These are phyloP conservation scores for Hybos culiciformis DNA, from an alignment of 2,888 invertebrate genomes.

Conservation along the genomic window DNA sequence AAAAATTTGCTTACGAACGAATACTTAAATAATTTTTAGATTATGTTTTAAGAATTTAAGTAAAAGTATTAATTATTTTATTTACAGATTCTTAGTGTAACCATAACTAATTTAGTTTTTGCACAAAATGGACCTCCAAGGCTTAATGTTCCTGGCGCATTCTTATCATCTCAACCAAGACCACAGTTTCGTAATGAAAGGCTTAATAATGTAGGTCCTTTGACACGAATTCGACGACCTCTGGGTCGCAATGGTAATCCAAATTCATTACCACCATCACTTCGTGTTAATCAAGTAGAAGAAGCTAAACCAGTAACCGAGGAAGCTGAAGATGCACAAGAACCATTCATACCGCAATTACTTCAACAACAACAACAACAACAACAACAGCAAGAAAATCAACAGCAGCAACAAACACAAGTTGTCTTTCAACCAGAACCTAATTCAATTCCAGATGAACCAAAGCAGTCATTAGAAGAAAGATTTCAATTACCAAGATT, in stretches of 20 bases:
- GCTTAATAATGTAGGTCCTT: constrained; percentile 20
- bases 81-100: constrained; percentile 15
- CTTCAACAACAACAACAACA: constrained; percentile 29
- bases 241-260: constrained; percentile 35
- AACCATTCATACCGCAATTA: constrained; percentile 39
- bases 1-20: no score
- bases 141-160: constrained; percentile 51
- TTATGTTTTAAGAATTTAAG: no score
- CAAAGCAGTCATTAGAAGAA: constrained; percentile 27
- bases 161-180: constrained; percentile 34
- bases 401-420: constrained; percentile 27
- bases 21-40: no score
- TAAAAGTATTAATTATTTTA: no score
- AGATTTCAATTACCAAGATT: constrained; percentile 16
- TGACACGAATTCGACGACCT: constrained; percentile 34
- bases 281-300: constrained; percentile 26
- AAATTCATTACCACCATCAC: constrained; percentile 39
- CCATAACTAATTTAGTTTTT: constrained; percentile 17
- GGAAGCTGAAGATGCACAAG: constrained; percentile 47
- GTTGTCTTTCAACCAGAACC: constrained; percentile 36
- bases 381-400: constrained; percentile 32
- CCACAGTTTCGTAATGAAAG: constrained; percentile 22
- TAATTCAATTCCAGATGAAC: constrained; percentile 26
- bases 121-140: constrained; percentile 47
- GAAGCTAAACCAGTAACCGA: constrained; percentile 52